These are phyloP conservation scores for Pedionomus torquatus DNA, from an alignment of 2,113 vertebrate genomes.

Conservation along the genomic window DNA sequence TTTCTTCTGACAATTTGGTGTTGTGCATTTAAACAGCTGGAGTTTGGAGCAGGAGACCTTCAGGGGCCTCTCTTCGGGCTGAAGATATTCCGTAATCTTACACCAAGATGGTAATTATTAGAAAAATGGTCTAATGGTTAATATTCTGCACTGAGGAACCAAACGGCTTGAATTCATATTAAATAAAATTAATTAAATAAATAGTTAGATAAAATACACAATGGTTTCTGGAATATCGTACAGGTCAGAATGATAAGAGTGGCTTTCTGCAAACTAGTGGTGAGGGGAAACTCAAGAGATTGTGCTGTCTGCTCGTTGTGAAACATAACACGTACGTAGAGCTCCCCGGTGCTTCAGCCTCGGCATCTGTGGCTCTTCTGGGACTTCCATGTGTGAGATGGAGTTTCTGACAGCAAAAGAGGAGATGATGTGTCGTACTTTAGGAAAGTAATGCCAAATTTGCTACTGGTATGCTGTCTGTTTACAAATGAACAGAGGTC, in stretches of 20 bases:
- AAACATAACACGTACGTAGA: neutral
- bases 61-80: conserved; percentile 92
- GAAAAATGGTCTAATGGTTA: neutral
- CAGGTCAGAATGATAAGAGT: neutral
- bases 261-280: neutral
- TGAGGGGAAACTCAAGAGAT: neutral
- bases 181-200: neutral
- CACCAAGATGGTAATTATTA: conserved; percentile 86
- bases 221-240: neutral
- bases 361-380: neutral
- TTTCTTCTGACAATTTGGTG: neutral
- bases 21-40: conserved; percentile 80
- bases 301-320: neutral
- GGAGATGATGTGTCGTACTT: neutral
- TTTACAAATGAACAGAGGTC: neutral
- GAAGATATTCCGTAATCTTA: conserved; percentile 96
- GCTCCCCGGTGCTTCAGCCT: neutral
- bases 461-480: neutral
- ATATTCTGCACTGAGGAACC: neutral
- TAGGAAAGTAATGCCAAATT: neutral
- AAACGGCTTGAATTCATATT: neutral
- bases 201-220: neutral
- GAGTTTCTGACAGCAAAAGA: neutral
- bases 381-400: neutral
- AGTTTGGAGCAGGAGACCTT: conserved; percentile 93